Evolutionary conservation across 2,888 invertebrate species (phyloP), one percentile per base, ranked within the genome.

Genomic region (Cephus spinipes): DNA sequence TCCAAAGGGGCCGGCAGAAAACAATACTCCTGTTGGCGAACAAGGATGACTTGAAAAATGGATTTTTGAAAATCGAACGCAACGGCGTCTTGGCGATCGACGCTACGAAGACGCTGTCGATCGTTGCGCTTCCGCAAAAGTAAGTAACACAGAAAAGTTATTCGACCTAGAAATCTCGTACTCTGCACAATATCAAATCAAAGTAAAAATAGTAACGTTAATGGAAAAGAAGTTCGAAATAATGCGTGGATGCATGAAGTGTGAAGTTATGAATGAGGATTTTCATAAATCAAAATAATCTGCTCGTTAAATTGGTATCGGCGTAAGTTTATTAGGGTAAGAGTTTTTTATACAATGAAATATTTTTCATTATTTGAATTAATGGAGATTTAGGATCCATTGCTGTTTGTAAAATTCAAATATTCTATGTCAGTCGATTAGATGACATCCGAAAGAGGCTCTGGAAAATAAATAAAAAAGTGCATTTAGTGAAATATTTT

Each of bases 21-120:
- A 84, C 89, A 30, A 89, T 91, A 80, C 84, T 90, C 40, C 81
- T 91, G 35, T 78, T 91, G 68, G 83, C 88, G 30, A 86, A 55
- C 6, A 23, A 55, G 2, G 84, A 86, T 71, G 81, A 81, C 76
- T 79, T 87, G 77, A 83, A 87, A 77, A 84, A 81, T 78, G 85
- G 82, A 78, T 85, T 88, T 73, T 83, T 89, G 76, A 86, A 86
- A 79, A 84, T 89, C 77, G 86, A 87, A 77, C 81, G 83, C 71
- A 84, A 80, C 68, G 81, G 75, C 33, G 82, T 82, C 79, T 23
- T 55, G 15, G 78, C 81, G 68, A 76, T 85, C 34, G 84, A 84
- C 73, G 84, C 82, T 80, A 81, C 85, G 68, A 86, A 84, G 75
- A 55, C 83, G 68, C 77, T 85, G 77, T 81, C 84, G 36, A 81